Base-by-base conservation (phyloP, 2,888 invertebrate species). In the Apotomis betuletana region DNA sequence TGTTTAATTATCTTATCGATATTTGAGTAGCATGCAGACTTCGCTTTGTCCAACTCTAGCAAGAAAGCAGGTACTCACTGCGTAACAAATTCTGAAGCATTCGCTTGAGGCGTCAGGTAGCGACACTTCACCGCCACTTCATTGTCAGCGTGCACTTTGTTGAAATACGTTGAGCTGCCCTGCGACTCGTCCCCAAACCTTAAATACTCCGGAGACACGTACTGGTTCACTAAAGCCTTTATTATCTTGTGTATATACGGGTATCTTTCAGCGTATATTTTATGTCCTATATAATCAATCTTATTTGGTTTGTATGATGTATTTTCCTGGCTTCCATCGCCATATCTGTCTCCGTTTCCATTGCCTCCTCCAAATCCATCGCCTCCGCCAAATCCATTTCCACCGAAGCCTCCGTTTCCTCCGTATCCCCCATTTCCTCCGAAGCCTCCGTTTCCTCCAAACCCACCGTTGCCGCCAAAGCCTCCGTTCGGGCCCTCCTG, bases 181-280 rank as follows among this genome's bases (percentile, higher is more conserved):
- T 84, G 84, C 38, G 77, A 81, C 8, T 83, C 79, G 12, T 88
- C 85, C 27, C 84, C 88, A 58, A 85, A 87, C 51, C 81, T 77
- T 9, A 87, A 70, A 49, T 75, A 81, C 58, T 89, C 85, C 0
- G 79, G 76, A 0, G 91, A 91, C 2, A 91, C 89, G 76, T 90
- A 92, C 77, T 87, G 84, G 13, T 86, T 84, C 3, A 89, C 83
- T 58, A 91, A 76, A 3, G 83, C 81, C 61, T 85, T 86, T 59
- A 92, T 90, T 6, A 89, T 83, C 72, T 85, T 88, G 73, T 90
- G 84, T 36, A 91, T 81, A 74, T 90, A 90, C 0, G 91, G 92
- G 75, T 85, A 92, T 75, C 89, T 82, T 9, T 85, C 84, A 0
- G 92, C 92, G 68, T 92, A 91, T 49, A 79, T 89, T 76, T 79